Evolutionary conservation across 2,113 vertebrate species (phyloP).

Genomic region (Cyrtonyx montezumae): DNA sequence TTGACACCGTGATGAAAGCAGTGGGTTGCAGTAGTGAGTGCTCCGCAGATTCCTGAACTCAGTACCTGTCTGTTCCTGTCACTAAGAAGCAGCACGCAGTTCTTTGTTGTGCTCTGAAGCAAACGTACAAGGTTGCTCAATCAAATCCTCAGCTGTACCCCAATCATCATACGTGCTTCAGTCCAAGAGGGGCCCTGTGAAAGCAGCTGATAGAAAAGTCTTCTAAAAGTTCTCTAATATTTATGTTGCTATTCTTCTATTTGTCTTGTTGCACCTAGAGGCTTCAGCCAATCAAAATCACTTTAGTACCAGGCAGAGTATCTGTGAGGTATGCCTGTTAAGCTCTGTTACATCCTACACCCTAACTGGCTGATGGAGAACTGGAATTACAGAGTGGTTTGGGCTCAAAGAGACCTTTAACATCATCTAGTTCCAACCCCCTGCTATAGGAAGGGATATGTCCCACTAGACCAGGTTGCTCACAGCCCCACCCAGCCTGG

Average conservation of each 20-base stretch:
- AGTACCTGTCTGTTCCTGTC: background rate
- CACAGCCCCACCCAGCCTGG: too few species aligned
- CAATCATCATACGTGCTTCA: accelerated
- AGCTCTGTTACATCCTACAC: background rate
- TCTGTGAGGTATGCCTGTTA: background rate
- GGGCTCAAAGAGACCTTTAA: too few species aligned
- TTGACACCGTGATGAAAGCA: background rate
- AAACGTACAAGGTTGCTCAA: background rate
- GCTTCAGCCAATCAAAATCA: background rate
- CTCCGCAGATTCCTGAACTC: too few species aligned
- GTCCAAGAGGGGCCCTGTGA: background rate
- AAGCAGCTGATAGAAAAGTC: background rate
- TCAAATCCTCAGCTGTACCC: accelerated
- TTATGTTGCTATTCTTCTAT: background rate
- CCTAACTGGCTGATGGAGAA: background rate
- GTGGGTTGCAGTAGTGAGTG: too few species aligned
- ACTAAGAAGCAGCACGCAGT: background rate
- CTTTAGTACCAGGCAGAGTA: background rate
- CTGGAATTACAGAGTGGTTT: too few species aligned
- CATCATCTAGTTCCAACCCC: too few species aligned
- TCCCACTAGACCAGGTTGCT: too few species aligned
- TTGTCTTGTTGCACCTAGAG: background rate
- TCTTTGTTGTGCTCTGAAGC: background rate
- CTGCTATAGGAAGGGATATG: too few species aligned
- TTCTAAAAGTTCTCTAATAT: background rate